Evolutionary conservation across 1,140 invertebrate species (phyloP).

Genomic region (Eupristina koningsbergeri): DNA sequence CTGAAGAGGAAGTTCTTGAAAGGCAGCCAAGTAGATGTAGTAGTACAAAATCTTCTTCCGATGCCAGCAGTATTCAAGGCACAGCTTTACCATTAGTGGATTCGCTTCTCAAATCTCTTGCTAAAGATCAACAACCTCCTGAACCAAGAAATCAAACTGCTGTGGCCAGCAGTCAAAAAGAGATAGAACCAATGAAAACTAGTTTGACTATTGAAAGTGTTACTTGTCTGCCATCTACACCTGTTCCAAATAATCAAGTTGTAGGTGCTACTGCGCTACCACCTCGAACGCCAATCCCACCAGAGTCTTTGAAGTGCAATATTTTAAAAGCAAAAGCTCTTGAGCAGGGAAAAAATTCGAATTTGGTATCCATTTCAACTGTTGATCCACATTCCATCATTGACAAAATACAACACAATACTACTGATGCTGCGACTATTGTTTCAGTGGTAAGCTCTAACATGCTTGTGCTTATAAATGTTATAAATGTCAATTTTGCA

Average conservation of each 20-base stretch:
- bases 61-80: slow-evolving; percentile 61
- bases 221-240: slow-evolving; percentile 71
- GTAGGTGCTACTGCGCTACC: slow-evolving; percentile 68
- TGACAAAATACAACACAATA: slow-evolving; percentile 66
- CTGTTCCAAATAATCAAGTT: slow-evolving; percentile 73
- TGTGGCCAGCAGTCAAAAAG: slow-evolving; percentile 68
- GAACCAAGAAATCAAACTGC: slow-evolving; percentile 73
- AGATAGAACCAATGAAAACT: slow-evolving; percentile 63
- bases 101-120: slow-evolving; percentile 75
- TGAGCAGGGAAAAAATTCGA: slow-evolving; percentile 68
- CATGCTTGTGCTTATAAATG: slow-evolving; percentile 11
- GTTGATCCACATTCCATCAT: slow-evolving; percentile 64
- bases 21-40: slow-evolving; percentile 74
- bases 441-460: slow-evolving; percentile 81
- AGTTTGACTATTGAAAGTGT: slow-evolving; percentile 71
- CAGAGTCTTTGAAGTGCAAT: slow-evolving; percentile 94
- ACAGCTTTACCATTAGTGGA: slow-evolving; percentile 71
- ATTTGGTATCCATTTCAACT: slow-evolving; percentile 68
- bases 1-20: slow-evolving; percentile 71
- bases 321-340: slow-evolving; percentile 84
- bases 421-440: slow-evolving; percentile 79
- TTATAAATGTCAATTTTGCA: slow-evolving; percentile 42
- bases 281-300: slow-evolving; percentile 78
- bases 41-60: slow-evolving; percentile 70
- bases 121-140: slow-evolving; percentile 75